Conservation (phyloP, 2,113 vertebrate species). For the Perca schrenkii region DNA sequence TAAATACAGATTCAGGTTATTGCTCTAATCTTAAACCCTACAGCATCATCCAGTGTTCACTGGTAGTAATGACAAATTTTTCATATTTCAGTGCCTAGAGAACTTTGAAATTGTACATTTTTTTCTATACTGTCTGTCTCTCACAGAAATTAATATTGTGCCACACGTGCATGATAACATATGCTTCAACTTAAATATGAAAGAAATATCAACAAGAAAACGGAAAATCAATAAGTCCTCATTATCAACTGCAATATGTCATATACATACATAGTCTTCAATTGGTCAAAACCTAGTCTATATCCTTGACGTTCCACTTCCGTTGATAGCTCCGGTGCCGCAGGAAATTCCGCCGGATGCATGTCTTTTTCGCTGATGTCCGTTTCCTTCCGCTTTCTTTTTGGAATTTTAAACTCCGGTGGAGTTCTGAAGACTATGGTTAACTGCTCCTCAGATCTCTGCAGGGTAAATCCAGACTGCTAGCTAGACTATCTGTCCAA, state of each 20-base stretch:
- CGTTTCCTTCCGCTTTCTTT: too few species aligned
- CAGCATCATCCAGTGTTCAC: conserved; percentile 28
- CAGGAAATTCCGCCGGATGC: too few species aligned
- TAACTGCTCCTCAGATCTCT: too few species aligned
- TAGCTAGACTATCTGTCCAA: too few species aligned
- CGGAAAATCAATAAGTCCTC: not conserved
- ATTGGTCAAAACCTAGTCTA: not conserved
- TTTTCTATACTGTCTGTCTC: not conserved
- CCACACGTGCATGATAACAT: not conserved
- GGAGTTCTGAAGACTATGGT: too few species aligned
- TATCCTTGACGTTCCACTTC: too few species aligned
- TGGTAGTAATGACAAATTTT: not conserved
- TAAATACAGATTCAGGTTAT: too few species aligned
- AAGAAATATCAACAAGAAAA: not conserved
- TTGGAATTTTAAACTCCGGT: too few species aligned
- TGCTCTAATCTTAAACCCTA: not conserved
- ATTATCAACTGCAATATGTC: not conserved
- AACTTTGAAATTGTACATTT: not conserved
- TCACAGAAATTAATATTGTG: not conserved
- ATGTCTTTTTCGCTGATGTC: too few species aligned
- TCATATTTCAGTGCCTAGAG: not conserved
- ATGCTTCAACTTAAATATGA: not conserved
- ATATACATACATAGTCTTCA: not conserved
- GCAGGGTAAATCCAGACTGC: too few species aligned
- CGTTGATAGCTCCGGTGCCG: too few species aligned